Conservation (phyloP, 1,140 invertebrate genomes). For the Papilio xuthus region DNA sequence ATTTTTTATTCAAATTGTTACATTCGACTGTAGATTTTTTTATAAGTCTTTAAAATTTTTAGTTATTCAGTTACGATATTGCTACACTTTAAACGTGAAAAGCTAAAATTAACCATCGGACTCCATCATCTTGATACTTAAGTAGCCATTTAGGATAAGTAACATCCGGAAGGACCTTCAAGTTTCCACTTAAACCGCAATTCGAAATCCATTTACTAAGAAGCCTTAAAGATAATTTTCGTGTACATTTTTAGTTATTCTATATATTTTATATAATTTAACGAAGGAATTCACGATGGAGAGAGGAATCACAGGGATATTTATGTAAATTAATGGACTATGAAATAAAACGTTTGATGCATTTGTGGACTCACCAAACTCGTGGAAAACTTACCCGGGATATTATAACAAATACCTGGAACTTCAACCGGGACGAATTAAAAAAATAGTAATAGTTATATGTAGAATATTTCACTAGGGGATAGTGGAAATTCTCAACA, state of each 20-base stretch:
- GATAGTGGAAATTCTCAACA: too few relatives aligned
- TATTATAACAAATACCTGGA: too few relatives aligned
- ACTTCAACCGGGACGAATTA: too few relatives aligned
- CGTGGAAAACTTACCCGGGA: neutral
- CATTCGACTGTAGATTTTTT: too few relatives aligned
- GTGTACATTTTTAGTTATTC: neutral
- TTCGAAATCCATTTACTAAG: conserved; percentile 15
- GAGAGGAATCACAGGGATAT: too few relatives aligned
- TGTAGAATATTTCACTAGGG: too few relatives aligned
- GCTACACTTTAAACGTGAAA: neutral
- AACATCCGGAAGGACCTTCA: conserved; percentile 9
- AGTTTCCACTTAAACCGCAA: conserved; percentile 10
- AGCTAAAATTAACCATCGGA: neutral
- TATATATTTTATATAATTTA: neutral
- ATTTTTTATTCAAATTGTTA: too few relatives aligned
- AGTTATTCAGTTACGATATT: neutral
- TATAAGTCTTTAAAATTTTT: neutral
- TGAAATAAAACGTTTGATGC: neutral
- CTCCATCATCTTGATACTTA: neutral
- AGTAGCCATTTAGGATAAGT: conserved; percentile 24
- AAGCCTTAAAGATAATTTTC: neutral
- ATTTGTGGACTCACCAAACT: neutral
- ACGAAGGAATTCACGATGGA: neutral
- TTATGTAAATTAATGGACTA: too few relatives aligned
- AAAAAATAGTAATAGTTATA: too few relatives aligned